Evolutionary conservation across 2,113 vertebrate genomes (phyloP).

Genomic region (Etheostoma spectabile): DNA sequence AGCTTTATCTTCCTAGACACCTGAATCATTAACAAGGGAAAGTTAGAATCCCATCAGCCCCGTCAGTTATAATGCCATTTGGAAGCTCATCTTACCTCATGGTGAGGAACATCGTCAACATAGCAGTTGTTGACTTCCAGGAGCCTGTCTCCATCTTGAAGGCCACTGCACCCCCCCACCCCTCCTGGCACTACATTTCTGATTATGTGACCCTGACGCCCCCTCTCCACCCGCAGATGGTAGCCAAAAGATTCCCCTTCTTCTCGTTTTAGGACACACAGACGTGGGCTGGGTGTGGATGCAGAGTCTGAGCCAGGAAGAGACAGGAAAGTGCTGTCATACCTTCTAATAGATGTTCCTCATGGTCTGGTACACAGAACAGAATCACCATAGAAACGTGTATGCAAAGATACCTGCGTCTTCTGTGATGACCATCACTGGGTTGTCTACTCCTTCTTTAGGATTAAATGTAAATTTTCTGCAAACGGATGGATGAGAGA

Average conservation of each 20-base stretch:
- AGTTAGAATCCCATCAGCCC: neutral
- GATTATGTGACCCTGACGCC: constrained; percentile 84
- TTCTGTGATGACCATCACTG: constrained; percentile 89
- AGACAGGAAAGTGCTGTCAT: constrained; percentile 1
- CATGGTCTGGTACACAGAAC: no score
- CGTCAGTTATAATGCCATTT: neutral
- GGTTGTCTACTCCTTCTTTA: constrained; percentile 95
- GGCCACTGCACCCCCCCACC: constrained; percentile 85
- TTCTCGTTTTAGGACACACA: constrained; percentile 88
- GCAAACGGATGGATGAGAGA: constrained; percentile 40
- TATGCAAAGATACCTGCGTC: constrained; percentile 81
- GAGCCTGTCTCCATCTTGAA: constrained; percentile 89
- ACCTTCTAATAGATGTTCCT: neutral
- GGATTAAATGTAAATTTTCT: constrained; percentile 94
- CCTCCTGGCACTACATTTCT: constrained; percentile 81
- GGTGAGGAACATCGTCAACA: constrained; percentile 83
- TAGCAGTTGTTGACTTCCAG: constrained; percentile 88
- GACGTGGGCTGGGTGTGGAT: constrained; percentile 72
- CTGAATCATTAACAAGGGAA: constrained; percentile 70
- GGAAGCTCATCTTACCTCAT: constrained; percentile 78
- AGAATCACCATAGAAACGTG: neutral
- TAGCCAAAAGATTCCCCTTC: constrained; percentile 86
- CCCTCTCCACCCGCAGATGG: constrained; percentile 81
- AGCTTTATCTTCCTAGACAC: constrained; percentile 88
- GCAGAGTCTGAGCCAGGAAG: constrained; percentile 38